phyloP scores from a whole-genome alignment of 2,113 vertebrate genomes.

The Malurus cyaneus region DNA sequence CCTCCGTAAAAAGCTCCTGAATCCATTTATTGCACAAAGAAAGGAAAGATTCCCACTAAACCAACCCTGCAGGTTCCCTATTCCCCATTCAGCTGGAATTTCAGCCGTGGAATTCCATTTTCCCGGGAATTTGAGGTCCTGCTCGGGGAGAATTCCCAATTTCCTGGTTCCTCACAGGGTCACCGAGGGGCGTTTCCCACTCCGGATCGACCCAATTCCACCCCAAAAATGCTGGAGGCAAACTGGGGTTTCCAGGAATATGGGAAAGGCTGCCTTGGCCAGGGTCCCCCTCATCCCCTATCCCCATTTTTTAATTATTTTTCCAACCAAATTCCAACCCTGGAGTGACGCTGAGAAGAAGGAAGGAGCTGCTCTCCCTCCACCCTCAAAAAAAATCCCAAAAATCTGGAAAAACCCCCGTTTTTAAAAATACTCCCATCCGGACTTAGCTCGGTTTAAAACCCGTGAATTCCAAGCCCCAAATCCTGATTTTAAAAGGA shows the following conservation, averaged over 20 bases:
- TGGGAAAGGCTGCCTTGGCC: neutral
- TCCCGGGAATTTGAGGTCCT: neutral
- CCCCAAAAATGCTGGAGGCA: neutral
- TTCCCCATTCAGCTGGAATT: neutral
- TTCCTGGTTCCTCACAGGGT: neutral
- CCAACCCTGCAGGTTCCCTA: neutral
- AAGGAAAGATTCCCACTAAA: neutral
- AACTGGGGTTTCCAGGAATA: neutral
- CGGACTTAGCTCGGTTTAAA: slow-evolving; percentile 29
- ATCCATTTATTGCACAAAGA: slow-evolving; percentile 54
- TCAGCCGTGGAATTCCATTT: neutral
- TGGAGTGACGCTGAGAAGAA: neutral
- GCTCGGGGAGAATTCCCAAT: neutral
- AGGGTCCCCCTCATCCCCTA: neutral
- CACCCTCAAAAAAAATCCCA: neutral
- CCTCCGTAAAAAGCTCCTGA: neutral
- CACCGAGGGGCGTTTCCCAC: neutral
- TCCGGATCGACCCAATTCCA: neutral
- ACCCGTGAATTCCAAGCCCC: neutral
- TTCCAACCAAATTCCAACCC: neutral
- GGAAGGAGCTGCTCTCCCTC: neutral
- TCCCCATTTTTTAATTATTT: neutral
- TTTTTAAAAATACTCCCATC: neutral
- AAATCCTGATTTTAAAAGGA: slow-evolving; percentile 25
- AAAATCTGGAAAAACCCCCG: slow-evolving; percentile 12